These are phyloP conservation scores for Geodia barretti DNA, from an alignment of 37 sponge, comb jelly and placozoan genomes.

Conservation along the genomic window DNA sequence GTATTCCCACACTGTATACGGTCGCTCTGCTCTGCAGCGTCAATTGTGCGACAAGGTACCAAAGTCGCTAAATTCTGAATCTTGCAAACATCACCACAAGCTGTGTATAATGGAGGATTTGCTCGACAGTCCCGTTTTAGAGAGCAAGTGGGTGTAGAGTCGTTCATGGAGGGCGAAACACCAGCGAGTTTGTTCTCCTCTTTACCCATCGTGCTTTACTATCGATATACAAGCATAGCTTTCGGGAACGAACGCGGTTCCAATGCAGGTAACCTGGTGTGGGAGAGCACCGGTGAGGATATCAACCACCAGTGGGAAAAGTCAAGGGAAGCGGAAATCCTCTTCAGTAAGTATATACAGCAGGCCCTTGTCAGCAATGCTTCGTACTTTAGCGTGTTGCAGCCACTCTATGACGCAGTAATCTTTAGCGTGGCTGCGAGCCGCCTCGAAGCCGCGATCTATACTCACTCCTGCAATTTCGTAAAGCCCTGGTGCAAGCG, in stretches of 20 bases:
- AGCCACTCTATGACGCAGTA: conserved; percentile 23
- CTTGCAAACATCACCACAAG: conserved; percentile 6
- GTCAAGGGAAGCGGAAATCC: conserved; percentile 1
- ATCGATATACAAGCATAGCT: not conserved
- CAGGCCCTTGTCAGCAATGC: not conserved
- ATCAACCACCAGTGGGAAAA: conserved; percentile 40
- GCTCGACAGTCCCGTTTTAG: not conserved
- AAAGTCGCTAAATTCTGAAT: not conserved
- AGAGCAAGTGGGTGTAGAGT: not conserved
- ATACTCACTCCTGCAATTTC: conserved; percentile 26
- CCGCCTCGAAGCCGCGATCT: not conserved
- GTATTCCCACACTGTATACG: conserved; percentile 4
- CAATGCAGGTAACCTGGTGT: conserved; percentile 25
- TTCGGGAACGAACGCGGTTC: conserved; percentile 21
- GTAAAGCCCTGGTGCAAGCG: conserved; percentile 23
- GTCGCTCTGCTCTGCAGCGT: not conserved
- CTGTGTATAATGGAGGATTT: conserved; percentile 1
- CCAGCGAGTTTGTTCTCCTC: not conserved
- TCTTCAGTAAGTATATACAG: not conserved
- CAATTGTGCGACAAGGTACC: not conserved
- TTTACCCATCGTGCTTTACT: not conserved
- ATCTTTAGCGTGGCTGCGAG: not conserved
- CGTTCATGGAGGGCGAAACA: not conserved
- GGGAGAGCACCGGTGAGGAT: conserved; percentile 10
- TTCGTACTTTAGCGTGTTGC: conserved; percentile 11